Conservation (phyloP, 1,140 invertebrate genomes). For the Drosophila micromelanica region DNA sequence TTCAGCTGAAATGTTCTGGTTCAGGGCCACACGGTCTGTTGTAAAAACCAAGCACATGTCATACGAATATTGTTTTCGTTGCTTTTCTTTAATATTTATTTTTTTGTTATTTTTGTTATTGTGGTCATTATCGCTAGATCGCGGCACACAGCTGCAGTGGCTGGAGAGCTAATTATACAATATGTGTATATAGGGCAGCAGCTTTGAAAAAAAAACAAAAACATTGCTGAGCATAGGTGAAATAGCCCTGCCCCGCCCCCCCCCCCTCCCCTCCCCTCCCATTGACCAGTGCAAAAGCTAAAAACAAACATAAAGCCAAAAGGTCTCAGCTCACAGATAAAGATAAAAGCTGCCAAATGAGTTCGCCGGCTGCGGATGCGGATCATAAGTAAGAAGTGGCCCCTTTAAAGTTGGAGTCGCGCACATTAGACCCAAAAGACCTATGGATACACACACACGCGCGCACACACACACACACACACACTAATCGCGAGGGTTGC, state of each 20-base stretch:
- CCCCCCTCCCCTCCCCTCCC: neutral
- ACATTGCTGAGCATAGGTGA: slow-evolving; percentile 22
- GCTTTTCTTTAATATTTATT: too few species aligned
- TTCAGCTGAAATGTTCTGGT: too few species aligned
- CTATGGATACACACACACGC: slow-evolving; percentile 9
- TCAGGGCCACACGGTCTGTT: too few species aligned
- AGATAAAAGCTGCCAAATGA: slow-evolving; percentile 14
- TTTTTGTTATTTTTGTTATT: neutral
- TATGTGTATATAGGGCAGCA: neutral
- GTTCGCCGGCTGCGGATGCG: slow-evolving; percentile 1
- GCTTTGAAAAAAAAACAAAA: slow-evolving; percentile 1
- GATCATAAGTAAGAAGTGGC: slow-evolving; percentile 1
- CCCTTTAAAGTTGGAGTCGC: neutral
- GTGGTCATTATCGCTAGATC: slow-evolving; percentile 34
- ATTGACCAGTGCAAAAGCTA: neutral
- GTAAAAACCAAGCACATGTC: too few species aligned
- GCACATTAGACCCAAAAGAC: slow-evolving; percentile 13
- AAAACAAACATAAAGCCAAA: slow-evolving; percentile 8
- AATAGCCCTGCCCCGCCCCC: too few species aligned
- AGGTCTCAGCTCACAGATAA: slow-evolving; percentile 10
- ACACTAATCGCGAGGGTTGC: neutral
- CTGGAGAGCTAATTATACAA: slow-evolving; percentile 35
- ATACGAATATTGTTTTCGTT: neutral
- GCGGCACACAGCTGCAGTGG: slow-evolving; percentile 38
- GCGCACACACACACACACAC: neutral